These are phyloP conservation scores for Chrysolina oricalcia DNA, from an alignment of 2,888 invertebrate species.

Conservation along the genomic window DNA sequence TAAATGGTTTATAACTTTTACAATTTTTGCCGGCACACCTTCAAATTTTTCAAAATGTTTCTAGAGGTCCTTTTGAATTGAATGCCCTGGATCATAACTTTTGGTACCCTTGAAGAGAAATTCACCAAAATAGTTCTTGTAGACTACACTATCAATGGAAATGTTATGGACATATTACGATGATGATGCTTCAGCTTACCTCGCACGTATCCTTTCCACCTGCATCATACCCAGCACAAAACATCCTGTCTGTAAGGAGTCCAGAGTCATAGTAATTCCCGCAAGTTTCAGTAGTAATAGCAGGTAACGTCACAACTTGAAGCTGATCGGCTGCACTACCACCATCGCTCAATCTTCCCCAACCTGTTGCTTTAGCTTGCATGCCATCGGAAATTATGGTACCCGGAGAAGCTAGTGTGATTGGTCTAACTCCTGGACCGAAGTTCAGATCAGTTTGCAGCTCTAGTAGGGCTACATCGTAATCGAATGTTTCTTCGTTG, in stretches of 20 bases:
- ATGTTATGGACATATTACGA: background rate
- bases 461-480: slow-evolving; percentile 73
- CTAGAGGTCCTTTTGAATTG: too few relatives aligned
- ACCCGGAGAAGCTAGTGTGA: slow-evolving; percentile 68
- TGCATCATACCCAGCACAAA: slow-evolving; percentile 59
- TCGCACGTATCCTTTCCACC: slow-evolving; percentile 60
- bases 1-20: too few relatives aligned
- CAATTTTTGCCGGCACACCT: too few relatives aligned
- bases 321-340: slow-evolving; percentile 50
- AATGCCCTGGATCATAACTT: too few relatives aligned
- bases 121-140: background rate
- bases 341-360: slow-evolving; percentile 54
- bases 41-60: too few relatives aligned
- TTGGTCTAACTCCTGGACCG: slow-evolving; percentile 69
- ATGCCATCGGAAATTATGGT: slow-evolving; percentile 57
- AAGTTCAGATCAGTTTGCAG: slow-evolving; percentile 69
- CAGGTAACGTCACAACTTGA: slow-evolving; percentile 60
- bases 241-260: slow-evolving; percentile 52
- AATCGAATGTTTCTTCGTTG: slow-evolving; percentile 71
- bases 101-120: too few relatives aligned
- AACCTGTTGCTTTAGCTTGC: slow-evolving; percentile 57
- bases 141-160: background rate
- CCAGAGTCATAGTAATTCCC: slow-evolving; percentile 49
- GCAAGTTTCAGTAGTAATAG: slow-evolving; percentile 57
- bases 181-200: slow-evolving; percentile 44